Evolutionary conservation across 2,797 vertebrate species (phyloP).

Genomic region (Protosalanx chinensis): DNA sequence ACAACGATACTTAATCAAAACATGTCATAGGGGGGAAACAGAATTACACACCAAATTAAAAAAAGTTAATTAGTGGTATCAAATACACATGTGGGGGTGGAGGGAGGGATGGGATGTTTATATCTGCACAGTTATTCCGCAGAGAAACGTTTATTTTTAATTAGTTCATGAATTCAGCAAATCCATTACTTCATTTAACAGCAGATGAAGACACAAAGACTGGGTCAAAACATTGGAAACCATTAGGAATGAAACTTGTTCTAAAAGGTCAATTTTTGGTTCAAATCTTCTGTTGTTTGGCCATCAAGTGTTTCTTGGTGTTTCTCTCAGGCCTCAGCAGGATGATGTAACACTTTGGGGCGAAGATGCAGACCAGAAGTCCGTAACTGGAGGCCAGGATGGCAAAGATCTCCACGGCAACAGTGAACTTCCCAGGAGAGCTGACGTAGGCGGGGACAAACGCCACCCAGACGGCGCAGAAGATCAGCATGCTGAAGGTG

Average conservation of each 20-base stretch:
- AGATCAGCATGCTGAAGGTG: constrained; percentile 70
- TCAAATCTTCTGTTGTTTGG: constrained; percentile 37
- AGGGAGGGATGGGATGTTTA: no score
- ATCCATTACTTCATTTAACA: no score
- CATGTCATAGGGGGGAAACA: background rate
- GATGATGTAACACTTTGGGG: constrained; percentile 66
- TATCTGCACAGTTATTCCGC: background rate
- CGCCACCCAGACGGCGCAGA: constrained; percentile 68
- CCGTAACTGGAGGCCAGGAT: constrained; percentile 70
- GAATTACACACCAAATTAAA: background rate
- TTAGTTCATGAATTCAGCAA: no score
- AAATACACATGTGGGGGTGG: background rate
- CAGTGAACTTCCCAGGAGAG: constrained; percentile 67
- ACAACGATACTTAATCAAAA: background rate
- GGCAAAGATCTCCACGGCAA: constrained; percentile 70
- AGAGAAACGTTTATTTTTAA: no score
- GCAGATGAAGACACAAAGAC: no score
- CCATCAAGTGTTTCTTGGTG: constrained; percentile 66
- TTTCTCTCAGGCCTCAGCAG: constrained; percentile 64
- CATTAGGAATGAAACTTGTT: no score
- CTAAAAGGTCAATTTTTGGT: no score
- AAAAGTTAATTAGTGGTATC: background rate
- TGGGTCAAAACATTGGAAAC: no score
- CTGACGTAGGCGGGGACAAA: constrained; percentile 70
- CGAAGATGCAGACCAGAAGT: constrained; percentile 62